A percentile compares a stretch with the other conserved stretches of the same genome.
Conservation (phyloP, 2,888 invertebrate genomes). For the Tetragonisca angustula region DNA sequence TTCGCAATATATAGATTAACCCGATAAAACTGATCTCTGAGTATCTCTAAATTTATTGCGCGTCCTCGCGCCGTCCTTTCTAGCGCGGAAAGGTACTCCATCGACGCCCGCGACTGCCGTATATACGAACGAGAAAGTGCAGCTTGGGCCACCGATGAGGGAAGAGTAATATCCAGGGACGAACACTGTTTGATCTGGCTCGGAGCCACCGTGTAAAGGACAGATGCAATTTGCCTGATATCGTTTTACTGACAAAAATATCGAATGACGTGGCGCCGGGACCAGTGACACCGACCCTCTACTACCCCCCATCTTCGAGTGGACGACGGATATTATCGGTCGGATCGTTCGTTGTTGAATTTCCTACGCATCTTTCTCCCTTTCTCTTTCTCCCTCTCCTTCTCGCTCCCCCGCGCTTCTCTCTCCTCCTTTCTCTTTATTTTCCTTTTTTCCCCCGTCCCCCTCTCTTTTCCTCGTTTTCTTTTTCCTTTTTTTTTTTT, state of each 20-base stretch:
- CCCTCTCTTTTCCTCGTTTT: conserved; percentile 11
- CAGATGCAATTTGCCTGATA: conserved; percentile 82
- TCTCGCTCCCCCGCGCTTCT: conserved; percentile 15
- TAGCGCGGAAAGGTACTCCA: conserved; percentile 67
- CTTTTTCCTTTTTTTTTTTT: neutral
- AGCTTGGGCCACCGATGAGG: conserved; percentile 58
- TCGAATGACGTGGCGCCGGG: conserved; percentile 77
- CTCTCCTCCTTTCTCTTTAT: neutral
- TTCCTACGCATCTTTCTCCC: conserved; percentile 40
- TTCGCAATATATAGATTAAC: conserved; percentile 30
- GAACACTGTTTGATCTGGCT: conserved; percentile 77
- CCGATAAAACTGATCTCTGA: conserved; percentile 48
- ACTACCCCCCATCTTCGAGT: conserved; percentile 63
- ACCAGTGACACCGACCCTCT: conserved; percentile 65
- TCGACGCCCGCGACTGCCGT: conserved; percentile 62
- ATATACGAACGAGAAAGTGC: conserved; percentile 68
- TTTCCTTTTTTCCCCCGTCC: conserved; percentile 9
- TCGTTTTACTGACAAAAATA: conserved; percentile 83
- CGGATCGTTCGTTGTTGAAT: conserved; percentile 45
- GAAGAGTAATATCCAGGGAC: conserved; percentile 73
- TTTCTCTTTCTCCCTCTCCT: conserved; percentile 36
- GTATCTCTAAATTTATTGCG: conserved; percentile 60
- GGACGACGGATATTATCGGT: conserved; percentile 69
- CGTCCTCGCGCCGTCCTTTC: conserved; percentile 48
- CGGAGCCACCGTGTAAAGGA: conserved; percentile 78